Evolutionary conservation across 2,888 invertebrate genomes (phyloP).

Genomic region (Psylliodes chrysocephalus): DNA sequence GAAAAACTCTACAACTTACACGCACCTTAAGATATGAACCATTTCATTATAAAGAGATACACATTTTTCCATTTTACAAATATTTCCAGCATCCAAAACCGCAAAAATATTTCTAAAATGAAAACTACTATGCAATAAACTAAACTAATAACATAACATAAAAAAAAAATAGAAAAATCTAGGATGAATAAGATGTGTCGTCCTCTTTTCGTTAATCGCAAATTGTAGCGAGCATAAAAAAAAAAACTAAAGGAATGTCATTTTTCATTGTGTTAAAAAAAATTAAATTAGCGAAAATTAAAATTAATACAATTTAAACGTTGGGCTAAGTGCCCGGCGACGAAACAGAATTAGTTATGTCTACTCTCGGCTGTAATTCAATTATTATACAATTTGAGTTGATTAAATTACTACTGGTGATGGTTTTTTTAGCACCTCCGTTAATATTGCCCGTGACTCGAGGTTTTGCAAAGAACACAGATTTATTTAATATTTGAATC

Average conservation of each 20-base stretch:
- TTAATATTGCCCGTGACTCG: too few relatives aligned
- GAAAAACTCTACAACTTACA: too few relatives aligned
- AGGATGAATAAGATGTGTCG: background rate
- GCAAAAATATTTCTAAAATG: background rate
- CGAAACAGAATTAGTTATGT: conserved; percentile 7
- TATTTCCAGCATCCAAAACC: background rate
- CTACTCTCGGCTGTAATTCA: conserved; percentile 16
- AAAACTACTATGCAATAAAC: background rate
- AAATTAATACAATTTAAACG: conserved; percentile 19
- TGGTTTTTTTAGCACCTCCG: background rate
- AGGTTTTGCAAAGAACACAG: too few relatives aligned
- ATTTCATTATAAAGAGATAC: too few relatives aligned
- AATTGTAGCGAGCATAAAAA: background rate
- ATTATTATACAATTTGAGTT: conserved; percentile 21
- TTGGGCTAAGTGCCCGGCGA: conserved; percentile 10
- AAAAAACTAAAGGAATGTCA: background rate
- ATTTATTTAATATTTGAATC: too few relatives aligned
- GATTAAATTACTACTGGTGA: conserved; percentile 20
- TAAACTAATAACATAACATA: background rate
- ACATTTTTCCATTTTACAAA: background rate
- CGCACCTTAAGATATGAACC: too few relatives aligned
- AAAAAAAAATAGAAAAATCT: background rate
- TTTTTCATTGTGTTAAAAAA: too few relatives aligned
- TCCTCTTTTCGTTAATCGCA: background rate
- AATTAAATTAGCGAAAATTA: conserved; percentile 22